Percentiles rank a stretch among this genome's conserved stretches.
Conservation (phyloP, 1,140 invertebrate species). For the Lepidurus packardi region DNA sequence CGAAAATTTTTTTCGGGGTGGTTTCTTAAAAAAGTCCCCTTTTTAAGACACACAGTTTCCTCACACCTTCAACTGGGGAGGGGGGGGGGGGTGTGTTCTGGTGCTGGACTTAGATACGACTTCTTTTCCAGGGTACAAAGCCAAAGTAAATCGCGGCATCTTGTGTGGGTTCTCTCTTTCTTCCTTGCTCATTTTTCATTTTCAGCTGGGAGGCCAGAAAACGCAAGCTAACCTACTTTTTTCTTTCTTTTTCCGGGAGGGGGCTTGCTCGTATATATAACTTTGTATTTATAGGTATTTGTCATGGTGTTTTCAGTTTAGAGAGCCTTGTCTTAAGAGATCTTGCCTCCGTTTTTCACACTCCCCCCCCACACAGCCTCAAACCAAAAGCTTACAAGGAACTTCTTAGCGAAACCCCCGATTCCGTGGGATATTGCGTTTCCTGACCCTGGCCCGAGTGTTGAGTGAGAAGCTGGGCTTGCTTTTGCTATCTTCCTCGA, state of each 20-base stretch:
- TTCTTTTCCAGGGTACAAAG: not conserved
- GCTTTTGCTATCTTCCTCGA: not conserved
- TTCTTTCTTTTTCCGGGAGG: too few relatives aligned
- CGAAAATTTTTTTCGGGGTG: not conserved
- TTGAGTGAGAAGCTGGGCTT: not conserved
- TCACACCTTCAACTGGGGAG: not conserved
- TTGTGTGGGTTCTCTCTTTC: not conserved
- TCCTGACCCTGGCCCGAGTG: constrained; percentile 5
- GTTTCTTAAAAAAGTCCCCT: not conserved
- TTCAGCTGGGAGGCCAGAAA: not conserved
- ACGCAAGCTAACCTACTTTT: not conserved
- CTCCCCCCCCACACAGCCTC: not conserved
- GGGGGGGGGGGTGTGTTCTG: not conserved
- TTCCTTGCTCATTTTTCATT: not conserved
- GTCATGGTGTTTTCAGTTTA: not conserved
- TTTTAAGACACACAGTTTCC: not conserved
- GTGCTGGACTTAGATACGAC: not conserved
- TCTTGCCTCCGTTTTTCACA: not conserved
- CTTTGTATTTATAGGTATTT: not conserved
- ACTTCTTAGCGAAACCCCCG: not conserved
- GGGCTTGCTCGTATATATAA: not conserved
- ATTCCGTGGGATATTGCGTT: not conserved
- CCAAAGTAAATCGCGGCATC: constrained; percentile 6
- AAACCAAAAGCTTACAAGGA: too few relatives aligned
- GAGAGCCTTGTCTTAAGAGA: not conserved